A percentile compares a stretch with the other conserved stretches of the same genome.
These are phyloP conservation scores for Halcyon chelicuti DNA, from an alignment of 2,797 vertebrate species.

Conservation along the genomic window DNA sequence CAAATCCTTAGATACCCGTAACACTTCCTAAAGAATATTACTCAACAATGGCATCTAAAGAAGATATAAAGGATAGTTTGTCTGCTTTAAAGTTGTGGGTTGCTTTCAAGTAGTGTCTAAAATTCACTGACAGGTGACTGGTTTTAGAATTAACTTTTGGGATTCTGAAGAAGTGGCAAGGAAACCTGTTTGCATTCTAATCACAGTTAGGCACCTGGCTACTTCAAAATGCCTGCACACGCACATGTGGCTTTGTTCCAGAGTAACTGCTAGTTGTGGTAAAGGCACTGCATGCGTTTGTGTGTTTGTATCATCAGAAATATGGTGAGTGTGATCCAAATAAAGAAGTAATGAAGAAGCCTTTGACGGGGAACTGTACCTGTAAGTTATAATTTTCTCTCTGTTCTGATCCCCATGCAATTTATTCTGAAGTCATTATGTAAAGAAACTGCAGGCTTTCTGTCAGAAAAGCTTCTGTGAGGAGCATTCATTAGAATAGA, in stretches of 20 bases:
- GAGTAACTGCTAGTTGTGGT: background rate
- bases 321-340: background rate
- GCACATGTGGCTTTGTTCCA: accelerated
- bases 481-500: background rate
- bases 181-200: background rate
- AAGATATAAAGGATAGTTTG: background rate
- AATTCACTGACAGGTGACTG: background rate
- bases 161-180: background rate
- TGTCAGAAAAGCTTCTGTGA: background rate
- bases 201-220: background rate
- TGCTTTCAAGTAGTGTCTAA: background rate
- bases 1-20: background rate
- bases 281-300: background rate
- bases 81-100: background rate
- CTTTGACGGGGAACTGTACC: background rate
- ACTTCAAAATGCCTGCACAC: background rate
- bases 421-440: conserved; percentile 47
- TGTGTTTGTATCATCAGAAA: background rate
- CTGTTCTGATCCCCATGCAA: conserved; percentile 31
- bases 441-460: conserved; percentile 46
- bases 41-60: background rate
- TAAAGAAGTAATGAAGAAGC: background rate
- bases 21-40: background rate
- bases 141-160: background rate
- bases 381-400: conserved; percentile 40